Evolutionary conservation across 2,888 invertebrate species (phyloP).

Genomic region (Odontocolon sp.): DNA sequence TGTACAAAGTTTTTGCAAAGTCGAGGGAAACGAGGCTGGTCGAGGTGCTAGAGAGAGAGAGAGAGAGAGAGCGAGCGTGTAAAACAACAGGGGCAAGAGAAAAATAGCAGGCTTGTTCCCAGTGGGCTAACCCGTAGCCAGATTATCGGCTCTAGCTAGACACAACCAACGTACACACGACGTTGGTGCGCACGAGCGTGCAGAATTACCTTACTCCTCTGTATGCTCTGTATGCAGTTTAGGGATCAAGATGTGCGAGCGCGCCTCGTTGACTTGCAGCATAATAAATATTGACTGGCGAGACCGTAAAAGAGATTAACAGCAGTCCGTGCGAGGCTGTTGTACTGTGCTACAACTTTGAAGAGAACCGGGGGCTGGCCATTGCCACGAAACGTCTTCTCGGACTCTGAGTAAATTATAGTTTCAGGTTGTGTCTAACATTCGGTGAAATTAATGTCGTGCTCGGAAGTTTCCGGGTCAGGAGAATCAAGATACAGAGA

Average conservation of each 20-base stretch:
- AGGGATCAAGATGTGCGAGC: not conserved
- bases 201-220: conserved; percentile 5
- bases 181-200: not conserved
- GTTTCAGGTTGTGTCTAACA: conserved; percentile 23
- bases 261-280: not conserved
- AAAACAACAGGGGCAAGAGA: conserved; percentile 8
- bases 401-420: conserved; percentile 23
- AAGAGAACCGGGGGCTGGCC: not conserved
- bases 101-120: no score
- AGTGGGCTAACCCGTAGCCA: no score
- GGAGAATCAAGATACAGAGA: not conserved
- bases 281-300: conserved; percentile 38
- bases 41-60: no score
- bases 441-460: conserved; percentile 39
- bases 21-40: conserved; percentile 25
- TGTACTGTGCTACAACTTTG: conserved; percentile 20
- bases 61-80: no score
- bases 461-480: conserved; percentile 29
- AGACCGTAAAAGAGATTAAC: conserved; percentile 40
- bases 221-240: not conserved
- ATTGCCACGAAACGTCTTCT: conserved; percentile 17
- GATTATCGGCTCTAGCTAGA: conserved; percentile 26
- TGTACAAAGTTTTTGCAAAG: conserved; percentile 40
- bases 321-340: conserved; percentile 17
- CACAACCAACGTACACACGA: no score